Evolutionary conservation across 2,113 vertebrate genomes (phyloP).

Genomic region (Leuciscus idus): DNA sequence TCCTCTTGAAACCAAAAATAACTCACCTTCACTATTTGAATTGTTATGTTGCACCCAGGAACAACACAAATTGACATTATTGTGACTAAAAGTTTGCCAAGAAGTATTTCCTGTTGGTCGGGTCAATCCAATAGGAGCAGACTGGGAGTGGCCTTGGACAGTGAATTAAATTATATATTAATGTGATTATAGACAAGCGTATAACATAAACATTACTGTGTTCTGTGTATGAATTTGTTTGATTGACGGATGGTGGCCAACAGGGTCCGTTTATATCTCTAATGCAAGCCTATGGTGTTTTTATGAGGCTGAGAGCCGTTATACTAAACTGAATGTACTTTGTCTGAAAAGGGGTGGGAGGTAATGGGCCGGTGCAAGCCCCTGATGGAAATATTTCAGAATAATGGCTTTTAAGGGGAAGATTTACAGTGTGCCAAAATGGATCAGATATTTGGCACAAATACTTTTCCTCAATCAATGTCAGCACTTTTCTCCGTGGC

Average conservation of each 20-base stretch:
- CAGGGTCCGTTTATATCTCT: constrained; percentile 8
- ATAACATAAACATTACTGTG: constrained; percentile 1
- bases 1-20: too few relatives aligned
- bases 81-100: too few relatives aligned
- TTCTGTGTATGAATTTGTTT: not conserved
- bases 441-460: constrained; percentile 46
- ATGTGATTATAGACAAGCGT: not conserved
- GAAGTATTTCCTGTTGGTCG: too few relatives aligned
- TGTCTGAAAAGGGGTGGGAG: constrained; percentile 38
- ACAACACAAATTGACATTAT: too few relatives aligned
- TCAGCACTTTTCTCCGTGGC: constrained; percentile 25
- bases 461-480: constrained; percentile 20
- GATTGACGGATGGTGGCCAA: constrained; percentile 33
- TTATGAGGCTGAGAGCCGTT: constrained; percentile 33
- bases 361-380: constrained; percentile 47
- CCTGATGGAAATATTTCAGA: constrained; percentile 55
- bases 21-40: too few relatives aligned
- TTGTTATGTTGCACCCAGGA: too few relatives aligned
- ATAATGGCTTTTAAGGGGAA: constrained; percentile 53
- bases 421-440: constrained; percentile 53
- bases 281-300: constrained; percentile 43
- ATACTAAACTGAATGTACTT: constrained; percentile 42
- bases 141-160: too few relatives aligned
- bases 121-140: too few relatives aligned
- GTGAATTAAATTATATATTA: not conserved